Base-by-base conservation (phyloP, 1,140 invertebrate species). In the Solenopsis fugax region DNA sequence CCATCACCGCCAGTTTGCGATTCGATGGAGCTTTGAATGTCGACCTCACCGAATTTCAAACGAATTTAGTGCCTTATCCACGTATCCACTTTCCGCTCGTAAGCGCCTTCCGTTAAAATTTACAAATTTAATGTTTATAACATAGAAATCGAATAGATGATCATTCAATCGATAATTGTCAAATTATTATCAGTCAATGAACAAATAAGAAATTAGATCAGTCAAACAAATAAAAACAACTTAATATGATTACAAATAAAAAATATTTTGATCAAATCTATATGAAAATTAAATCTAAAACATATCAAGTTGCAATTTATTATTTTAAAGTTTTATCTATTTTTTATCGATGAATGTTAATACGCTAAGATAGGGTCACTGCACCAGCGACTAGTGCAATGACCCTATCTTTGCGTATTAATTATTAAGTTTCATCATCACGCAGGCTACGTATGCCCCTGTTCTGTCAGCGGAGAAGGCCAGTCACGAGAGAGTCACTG, bases 1-100 rank as follows among this genome's bases (percentile, higher is more conserved):
- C 97, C 18, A 97, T 98, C 86, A 98, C 97, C 7, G 97, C 97
- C n/a, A 98, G 97, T 4, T 94, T 98, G 64, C 95, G 98, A 85
- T 98, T 98, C 91, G 97, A 98, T 93, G 98, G 98, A 67, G 97
- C 98, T 16, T 95, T 98, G 56, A 98, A 98, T 91, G 97, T 98
- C 16, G 97, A 98, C 92, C 95, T 98, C 52, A 97, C 97, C 10
- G 98, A 98, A 93, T 98, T 98, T 93, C 97, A 97, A 92, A 97
- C 96, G 34, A 97, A 97, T 92, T 93, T 98, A 58, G 97, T 97
- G 4, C 97, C 97, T 2, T 98, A 97, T 91, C 97, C 97, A 0
- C 94, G 97, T 81, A 97, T 97, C 71, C 97, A 97, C 91, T 97
- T 97, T 89, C 97, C 97, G 0, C 93, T 98, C 29, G 97, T 97